Percentiles rank a stretch among this genome's conserved stretches.
Evolutionary conservation across 2,888 invertebrate species (phyloP).

Genomic region (Melieria crassipennis): DNA sequence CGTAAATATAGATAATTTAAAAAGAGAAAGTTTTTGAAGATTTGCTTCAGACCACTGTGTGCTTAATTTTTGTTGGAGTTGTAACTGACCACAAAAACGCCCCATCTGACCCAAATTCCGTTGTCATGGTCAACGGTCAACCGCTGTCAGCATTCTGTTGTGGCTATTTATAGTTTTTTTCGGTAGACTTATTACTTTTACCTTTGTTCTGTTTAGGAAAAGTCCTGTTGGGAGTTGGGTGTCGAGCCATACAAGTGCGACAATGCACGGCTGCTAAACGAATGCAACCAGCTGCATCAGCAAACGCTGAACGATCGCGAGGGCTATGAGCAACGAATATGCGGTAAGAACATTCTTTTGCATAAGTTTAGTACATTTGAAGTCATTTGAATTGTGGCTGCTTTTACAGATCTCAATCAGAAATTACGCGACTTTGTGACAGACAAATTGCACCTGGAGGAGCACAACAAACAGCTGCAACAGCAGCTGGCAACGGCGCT

Average conservation of each 20-base stretch:
- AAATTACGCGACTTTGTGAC: slow-evolving; percentile 68
- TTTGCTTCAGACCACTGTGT: too few species aligned
- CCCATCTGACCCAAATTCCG: neutral
- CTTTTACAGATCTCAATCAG: slow-evolving; percentile 66
- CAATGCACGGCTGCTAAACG: slow-evolving; percentile 78
- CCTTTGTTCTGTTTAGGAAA: slow-evolving; percentile 68
- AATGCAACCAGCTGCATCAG: slow-evolving; percentile 78
- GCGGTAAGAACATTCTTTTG: slow-evolving; percentile 60
- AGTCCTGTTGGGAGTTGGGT: slow-evolving; percentile 74
- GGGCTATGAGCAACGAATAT: slow-evolving; percentile 70
- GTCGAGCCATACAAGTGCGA: slow-evolving; percentile 84
- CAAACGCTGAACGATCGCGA: slow-evolving; percentile 75
- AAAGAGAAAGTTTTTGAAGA: too few species aligned
- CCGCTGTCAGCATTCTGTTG: too few species aligned
- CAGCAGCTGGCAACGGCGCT: slow-evolving; percentile 66
- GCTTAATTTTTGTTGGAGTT: neutral
- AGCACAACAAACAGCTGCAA: slow-evolving; percentile 66
- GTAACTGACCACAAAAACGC: neutral
- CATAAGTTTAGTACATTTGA: neutral
- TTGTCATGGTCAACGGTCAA: slow-evolving; percentile 19
- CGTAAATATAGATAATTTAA: too few species aligned
- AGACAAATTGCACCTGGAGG: slow-evolving; percentile 67
- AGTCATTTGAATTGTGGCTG: neutral
- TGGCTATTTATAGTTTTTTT: too few species aligned
- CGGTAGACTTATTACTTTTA: neutral